These are phyloP conservation scores for Phocides pigmalion DNA, from an alignment of 1,140 invertebrate species.

Conservation along the genomic window DNA sequence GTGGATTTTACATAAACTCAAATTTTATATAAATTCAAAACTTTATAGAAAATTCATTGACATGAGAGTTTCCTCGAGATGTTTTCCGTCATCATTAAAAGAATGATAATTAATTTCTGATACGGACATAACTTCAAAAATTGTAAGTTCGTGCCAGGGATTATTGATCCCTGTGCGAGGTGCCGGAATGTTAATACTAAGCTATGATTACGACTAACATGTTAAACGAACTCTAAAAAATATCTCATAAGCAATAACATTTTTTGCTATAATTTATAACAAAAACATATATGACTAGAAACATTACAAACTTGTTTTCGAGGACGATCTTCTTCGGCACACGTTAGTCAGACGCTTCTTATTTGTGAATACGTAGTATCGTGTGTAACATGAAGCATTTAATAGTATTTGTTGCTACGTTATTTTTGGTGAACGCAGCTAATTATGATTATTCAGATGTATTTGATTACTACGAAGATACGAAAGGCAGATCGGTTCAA, in stretches of 20 bases:
- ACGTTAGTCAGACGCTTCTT: constrained; percentile 37
- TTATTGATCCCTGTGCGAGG: no score
- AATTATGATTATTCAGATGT: constrained; percentile 35
- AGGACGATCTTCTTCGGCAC: constrained; percentile 26
- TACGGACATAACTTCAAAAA: no score
- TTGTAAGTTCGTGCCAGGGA: no score
- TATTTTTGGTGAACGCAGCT: constrained; percentile 27
- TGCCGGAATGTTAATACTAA: no score
- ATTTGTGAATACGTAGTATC: constrained; percentile 23
- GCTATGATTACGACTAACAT: no score
- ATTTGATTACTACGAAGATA: constrained; percentile 31
- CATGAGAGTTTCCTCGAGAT: no score
- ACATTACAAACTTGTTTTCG: constrained; percentile 39
- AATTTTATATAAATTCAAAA: no score
- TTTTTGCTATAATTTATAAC: constrained; percentile 18
- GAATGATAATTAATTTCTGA: no score
- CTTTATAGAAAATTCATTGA: no score
- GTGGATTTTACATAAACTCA: no score
- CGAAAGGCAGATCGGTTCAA: constrained; percentile 29
- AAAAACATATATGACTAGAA: constrained; percentile 23
- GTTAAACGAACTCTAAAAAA: neutral
- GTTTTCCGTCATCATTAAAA: no score
- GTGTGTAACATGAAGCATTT: constrained; percentile 49
- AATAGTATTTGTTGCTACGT: constrained; percentile 31
- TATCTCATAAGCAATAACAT: neutral